Evolutionary conservation across 2,888 invertebrate genomes (phyloP), one percentile per base, ranked within the genome.

Genomic region (Schrankia costaestrigalis): DNA sequence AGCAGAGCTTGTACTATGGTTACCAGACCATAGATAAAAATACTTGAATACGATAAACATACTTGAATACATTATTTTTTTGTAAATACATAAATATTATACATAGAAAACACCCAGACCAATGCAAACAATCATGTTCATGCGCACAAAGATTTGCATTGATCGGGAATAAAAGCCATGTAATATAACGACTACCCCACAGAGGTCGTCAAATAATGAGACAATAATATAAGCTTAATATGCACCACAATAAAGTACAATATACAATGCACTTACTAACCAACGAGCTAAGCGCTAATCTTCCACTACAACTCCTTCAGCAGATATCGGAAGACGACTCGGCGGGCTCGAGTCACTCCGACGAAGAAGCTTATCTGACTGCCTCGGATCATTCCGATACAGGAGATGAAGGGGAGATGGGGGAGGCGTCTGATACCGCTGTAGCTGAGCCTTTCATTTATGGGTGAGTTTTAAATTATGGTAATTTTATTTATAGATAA

Each of bases 381-480:
- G 94, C 95, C 2, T 77, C 91, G 77, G 55, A 89, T 80, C 62
- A 86, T 63, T 68, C 84, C 63, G 45, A 55, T 22, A 59, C 54
- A 32, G 55, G 71, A 23, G 65, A 73, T 22, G 89, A 85, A 15
- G 90, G 89, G 9, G 62, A 71, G 0, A 89, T 84, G 74, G 68
- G 71, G 10, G 82, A 89, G 31, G 88, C 89, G 11, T 82, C 80
- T 33, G 89, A 89, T 30, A 59, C 83, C 5, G 90, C 91, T 26
- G 63, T 84, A 2, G 75, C 78, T 1, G 84, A 86, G 36, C 85
- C 90, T 41, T 92, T 91, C 71, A 89, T 93, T 63, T 90, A 93
- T 59, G 94, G 94, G 94, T 94, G 70, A 74, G 71, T 59, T 11
- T 7, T 18, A 1, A 8, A 2, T 3, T 8, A 2, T 18, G 6